These are phyloP conservation scores for Ligdia adustata DNA, from an alignment of 2,888 invertebrate genomes.

Conservation along the genomic window DNA sequence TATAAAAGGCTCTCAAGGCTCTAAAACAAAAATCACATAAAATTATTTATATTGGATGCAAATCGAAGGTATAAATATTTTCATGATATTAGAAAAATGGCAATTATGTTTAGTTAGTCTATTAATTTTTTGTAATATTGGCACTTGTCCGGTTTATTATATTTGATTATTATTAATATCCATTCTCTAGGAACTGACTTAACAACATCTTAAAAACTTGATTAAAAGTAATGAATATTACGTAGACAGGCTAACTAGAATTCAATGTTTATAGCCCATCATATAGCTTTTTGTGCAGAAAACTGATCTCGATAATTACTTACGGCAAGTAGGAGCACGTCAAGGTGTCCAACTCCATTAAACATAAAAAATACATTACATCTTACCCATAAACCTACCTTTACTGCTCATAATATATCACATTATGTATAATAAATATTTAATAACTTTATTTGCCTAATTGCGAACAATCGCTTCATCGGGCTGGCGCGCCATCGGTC, in stretches of 20 bases:
- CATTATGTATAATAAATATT: slow-evolving; percentile 17
- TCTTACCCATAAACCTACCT: slow-evolving; percentile 8
- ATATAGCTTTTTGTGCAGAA: not conserved
- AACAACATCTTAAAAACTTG: too few relatives aligned
- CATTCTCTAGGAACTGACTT: too few relatives aligned
- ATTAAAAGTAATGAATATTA: too few relatives aligned
- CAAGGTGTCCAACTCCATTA: slow-evolving; percentile 13
- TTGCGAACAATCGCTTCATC: slow-evolving; percentile 28
- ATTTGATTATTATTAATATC: too few relatives aligned
- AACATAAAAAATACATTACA: slow-evolving; percentile 7
- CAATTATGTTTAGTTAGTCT: too few relatives aligned
- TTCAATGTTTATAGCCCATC: not conserved
- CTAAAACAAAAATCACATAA: too few relatives aligned
- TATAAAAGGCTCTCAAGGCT: too few relatives aligned
- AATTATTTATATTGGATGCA: too few relatives aligned
- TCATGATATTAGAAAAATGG: too few relatives aligned
- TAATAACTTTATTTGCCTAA: slow-evolving; percentile 30
- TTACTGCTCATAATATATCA: slow-evolving; percentile 12
- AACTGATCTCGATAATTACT: slow-evolving; percentile 3
- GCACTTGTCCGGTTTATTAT: too few relatives aligned
- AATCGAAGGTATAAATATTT: too few relatives aligned
- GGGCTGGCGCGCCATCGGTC: slow-evolving; percentile 23
- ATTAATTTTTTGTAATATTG: too few relatives aligned
- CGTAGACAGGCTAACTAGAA: not conserved
- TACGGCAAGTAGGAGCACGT: not conserved